phyloP scores from a whole-genome alignment of 2,888 invertebrate species.

The Tenthredo notha region DNA sequence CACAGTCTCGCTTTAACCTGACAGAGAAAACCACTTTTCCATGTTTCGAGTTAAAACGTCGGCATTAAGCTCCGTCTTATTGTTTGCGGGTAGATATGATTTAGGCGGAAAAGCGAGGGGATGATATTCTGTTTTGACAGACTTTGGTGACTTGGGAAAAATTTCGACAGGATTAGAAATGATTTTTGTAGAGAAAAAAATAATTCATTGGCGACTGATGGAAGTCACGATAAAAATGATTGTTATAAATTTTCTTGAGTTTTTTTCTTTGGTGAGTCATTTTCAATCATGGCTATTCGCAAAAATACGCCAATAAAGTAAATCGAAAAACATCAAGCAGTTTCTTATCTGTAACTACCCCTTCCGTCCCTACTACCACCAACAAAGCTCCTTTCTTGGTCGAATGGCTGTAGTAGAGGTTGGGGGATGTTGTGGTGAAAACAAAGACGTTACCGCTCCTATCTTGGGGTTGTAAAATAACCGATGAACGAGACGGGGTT shows the following conservation, averaged over 20 bases:
- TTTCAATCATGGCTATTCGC: slow-evolving; percentile 21
- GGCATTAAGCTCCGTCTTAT: slow-evolving; percentile 18
- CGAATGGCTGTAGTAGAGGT: slow-evolving; percentile 22
- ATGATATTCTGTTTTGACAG: background rate
- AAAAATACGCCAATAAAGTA: slow-evolving; percentile 58
- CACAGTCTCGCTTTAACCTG: background rate
- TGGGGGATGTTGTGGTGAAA: slow-evolving; percentile 72
- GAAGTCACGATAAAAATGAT: background rate
- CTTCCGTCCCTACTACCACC: slow-evolving; percentile 5
- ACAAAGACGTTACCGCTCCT: slow-evolving; percentile 77
- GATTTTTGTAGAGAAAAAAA: background rate
- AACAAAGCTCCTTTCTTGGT: slow-evolving; percentile 19
- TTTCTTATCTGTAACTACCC: slow-evolving; percentile 63
- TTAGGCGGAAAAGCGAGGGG: background rate
- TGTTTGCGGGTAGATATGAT: background rate
- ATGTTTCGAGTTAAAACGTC: slow-evolving; percentile 30
- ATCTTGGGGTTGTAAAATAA: slow-evolving; percentile 76
- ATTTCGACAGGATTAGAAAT: background rate
- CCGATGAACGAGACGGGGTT: slow-evolving; percentile 73
- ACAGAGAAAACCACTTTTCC: slow-evolving; percentile 25
- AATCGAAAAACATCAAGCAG: slow-evolving; percentile 62
- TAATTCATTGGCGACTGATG: background rate
- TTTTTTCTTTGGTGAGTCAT: slow-evolving; percentile 17
- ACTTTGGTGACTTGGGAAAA: background rate
- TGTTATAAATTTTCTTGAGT: background rate